A percentile compares a stretch with the other conserved stretches of the same genome.
These are phyloP conservation scores for Xyrichtys novacula DNA, from an alignment of 2,797 vertebrate genomes.

Conservation along the genomic window DNA sequence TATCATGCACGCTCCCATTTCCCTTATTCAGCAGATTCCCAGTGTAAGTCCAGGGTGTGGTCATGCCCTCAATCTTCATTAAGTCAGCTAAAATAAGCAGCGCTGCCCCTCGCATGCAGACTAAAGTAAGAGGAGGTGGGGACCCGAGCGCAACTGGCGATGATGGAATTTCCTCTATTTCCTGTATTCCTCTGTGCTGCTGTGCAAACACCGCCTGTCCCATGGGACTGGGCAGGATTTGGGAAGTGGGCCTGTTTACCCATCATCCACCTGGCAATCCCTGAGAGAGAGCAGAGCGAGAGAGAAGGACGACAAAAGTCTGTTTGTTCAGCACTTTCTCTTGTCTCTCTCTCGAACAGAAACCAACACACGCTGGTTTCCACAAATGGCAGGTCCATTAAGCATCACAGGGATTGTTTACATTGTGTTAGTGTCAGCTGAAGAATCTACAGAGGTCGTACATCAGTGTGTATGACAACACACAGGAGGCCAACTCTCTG, in stretches of 20 bases:
- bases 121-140: background rate
- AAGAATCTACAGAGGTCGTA: slow-evolving; percentile 25
- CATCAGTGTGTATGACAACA: slow-evolving; percentile 55
- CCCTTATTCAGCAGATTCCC: slow-evolving; percentile 69
- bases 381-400: slow-evolving; percentile 64
- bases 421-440: slow-evolving; percentile 41
- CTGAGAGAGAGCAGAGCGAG: slow-evolving; percentile 71
- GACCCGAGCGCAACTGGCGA: slow-evolving; percentile 58
- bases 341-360: slow-evolving; percentile 48
- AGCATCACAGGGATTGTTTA: slow-evolving; percentile 63
- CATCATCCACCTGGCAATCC: slow-evolving; percentile 76
- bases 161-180: slow-evolving; percentile 81
- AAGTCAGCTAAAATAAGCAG: slow-evolving; percentile 69
- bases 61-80: slow-evolving; percentile 59
- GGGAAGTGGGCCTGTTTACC: slow-evolving; percentile 77
- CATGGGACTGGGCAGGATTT: slow-evolving; percentile 62
- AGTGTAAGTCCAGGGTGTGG: slow-evolving; percentile 36
- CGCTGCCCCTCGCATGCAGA: slow-evolving; percentile 30
- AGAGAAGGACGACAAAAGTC: slow-evolving; percentile 41
- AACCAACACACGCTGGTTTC: slow-evolving; percentile 51
- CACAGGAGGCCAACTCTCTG: slow-evolving; percentile 44
- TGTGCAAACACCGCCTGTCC: slow-evolving; percentile 75
- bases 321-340: slow-evolving; percentile 70
- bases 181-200: slow-evolving; percentile 72
- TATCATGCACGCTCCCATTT: slow-evolving; percentile 27